Evolutionary conservation across 1,140 invertebrate species (phyloP).

Genomic region (Callitettix versicolor): DNA sequence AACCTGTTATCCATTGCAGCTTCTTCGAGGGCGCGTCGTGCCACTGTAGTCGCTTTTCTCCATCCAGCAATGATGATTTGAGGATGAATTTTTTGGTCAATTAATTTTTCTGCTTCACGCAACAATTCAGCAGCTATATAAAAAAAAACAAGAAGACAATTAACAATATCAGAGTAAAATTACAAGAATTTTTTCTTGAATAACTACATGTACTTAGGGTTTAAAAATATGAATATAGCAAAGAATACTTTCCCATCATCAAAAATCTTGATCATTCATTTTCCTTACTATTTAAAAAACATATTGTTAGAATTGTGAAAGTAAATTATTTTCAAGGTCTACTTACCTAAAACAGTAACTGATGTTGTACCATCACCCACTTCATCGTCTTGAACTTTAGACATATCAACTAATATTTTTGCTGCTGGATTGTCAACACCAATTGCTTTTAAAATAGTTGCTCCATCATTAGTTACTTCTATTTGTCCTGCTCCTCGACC

Average conservation of each 20-base stretch:
- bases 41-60: conserved; percentile 75
- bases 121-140: conserved; percentile 79
- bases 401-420: conserved; percentile 97
- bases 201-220: neutral
- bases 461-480: conserved; percentile 98
- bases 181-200: no score
- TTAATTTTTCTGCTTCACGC: conserved; percentile 87
- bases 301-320: no score
- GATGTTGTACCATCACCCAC: conserved; percentile 99
- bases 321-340: no score
- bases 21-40: conserved; percentile 66
- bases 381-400: conserved; percentile 97
- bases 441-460: conserved; percentile 92
- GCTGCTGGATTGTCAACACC: conserved; percentile 98
- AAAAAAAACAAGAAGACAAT: conserved; percentile 9
- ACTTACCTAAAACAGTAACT: conserved; percentile 81
- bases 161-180: neutral
- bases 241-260: no score
- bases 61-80: conserved; percentile 96
- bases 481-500: conserved; percentile 75
- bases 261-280: neutral
- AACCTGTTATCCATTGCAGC: conserved; percentile 68
- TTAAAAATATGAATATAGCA: no score
- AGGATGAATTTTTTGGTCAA: conserved; percentile 92
- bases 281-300: no score